Base-by-base conservation (phyloP, 92 coral and sea anemone genomes). In the Porites lobata region DNA sequence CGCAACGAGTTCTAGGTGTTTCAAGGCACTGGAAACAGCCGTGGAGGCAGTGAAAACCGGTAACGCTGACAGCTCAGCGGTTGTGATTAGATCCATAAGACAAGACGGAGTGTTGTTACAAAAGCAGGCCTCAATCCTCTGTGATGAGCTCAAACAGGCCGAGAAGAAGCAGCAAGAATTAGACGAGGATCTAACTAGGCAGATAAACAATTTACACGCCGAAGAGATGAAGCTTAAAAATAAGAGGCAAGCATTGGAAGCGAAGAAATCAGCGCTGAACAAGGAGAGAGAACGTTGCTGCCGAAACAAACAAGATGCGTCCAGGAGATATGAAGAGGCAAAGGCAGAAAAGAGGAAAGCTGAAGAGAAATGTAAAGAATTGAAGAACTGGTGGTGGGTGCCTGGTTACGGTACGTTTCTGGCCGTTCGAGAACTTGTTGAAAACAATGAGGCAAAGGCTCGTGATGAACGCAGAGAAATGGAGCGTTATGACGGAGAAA, bases 151-250 rank as follows among this genome's bases (percentile, higher is more conserved):
- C 14, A 43, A 65, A 14, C 6, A 56, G 1, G 89, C 29, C 29
- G 92, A 84, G 59, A 24, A 17, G 54, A 66, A 87, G 66, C 47
- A 65, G 47, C 65, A 92, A 65, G 4, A 19, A 9, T 15, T 80
- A 72, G 79, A 32, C 1, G 95, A 89, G 53, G 54, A 47, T 29
- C 77, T 89, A 8, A 89, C 92, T 6, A 19, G 64, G n/a, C 43
- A 92, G 78, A 84, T 89, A 9, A 92, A 92, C 77, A 50, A 69
- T 4, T 66, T 92, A n/a, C 78, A 84, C 75, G 62, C 77, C n/a
- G 80, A 62, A 50, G 87, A 91, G 61, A 32, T 21, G 26, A 5
- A 71, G 13, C 72, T 77, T 13, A 76, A 72, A 54, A 73, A 65
- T 50, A 57, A 22, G n/a, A 71, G 84, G 58, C 53, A 53, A 56